Percentiles rank a stretch among this genome's conserved stretches.
Conservation (phyloP, 2,888 invertebrate genomes). For the Neelides folsomi region DNA sequence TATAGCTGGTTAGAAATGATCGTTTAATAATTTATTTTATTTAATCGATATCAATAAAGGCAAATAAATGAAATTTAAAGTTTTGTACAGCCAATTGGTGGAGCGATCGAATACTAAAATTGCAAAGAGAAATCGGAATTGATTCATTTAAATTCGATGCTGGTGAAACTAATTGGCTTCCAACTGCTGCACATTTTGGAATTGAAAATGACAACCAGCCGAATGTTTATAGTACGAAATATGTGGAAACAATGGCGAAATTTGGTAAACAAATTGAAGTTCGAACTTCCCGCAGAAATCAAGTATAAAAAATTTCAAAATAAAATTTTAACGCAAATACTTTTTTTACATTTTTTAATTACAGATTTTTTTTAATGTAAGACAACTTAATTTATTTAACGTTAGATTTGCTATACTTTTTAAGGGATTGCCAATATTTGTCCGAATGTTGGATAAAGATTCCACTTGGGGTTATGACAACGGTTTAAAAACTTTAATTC, state of each 20-base stretch:
- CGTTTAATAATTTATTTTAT: too few species aligned
- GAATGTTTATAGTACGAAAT: slow-evolving; percentile 16
- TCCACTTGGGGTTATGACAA: slow-evolving; percentile 42
- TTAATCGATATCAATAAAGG: too few species aligned
- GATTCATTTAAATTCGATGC: slow-evolving; percentile 71
- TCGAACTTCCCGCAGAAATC: slow-evolving; percentile 57
- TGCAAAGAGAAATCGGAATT: slow-evolving; percentile 51
- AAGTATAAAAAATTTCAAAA: slow-evolving; percentile 36
- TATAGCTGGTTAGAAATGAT: slow-evolving; percentile 48
- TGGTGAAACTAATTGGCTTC: slow-evolving; percentile 58
- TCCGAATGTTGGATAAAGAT: slow-evolving; percentile 66
- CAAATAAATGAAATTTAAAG: too few species aligned
- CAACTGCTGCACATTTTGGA: slow-evolving; percentile 39
- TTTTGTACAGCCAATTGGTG: slow-evolving; percentile 37
- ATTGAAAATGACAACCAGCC: slow-evolving; percentile 15
- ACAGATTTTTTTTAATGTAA: background rate
- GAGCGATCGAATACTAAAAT: slow-evolving; percentile 34
- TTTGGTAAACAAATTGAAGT: slow-evolving; percentile 52
- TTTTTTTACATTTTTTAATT: background rate
- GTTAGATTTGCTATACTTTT: too few species aligned
- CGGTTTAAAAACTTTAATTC: slow-evolving; percentile 40
- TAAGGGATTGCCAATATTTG: slow-evolving; percentile 51
- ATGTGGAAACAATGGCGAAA: slow-evolving; percentile 25
- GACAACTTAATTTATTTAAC: background rate
- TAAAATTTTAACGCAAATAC: too few species aligned